Percentiles rank a stretch among this genome's conserved stretches.
Evolutionary conservation across 2,113 vertebrate species (phyloP).

Genomic region (Uropsilus gracilis): DNA sequence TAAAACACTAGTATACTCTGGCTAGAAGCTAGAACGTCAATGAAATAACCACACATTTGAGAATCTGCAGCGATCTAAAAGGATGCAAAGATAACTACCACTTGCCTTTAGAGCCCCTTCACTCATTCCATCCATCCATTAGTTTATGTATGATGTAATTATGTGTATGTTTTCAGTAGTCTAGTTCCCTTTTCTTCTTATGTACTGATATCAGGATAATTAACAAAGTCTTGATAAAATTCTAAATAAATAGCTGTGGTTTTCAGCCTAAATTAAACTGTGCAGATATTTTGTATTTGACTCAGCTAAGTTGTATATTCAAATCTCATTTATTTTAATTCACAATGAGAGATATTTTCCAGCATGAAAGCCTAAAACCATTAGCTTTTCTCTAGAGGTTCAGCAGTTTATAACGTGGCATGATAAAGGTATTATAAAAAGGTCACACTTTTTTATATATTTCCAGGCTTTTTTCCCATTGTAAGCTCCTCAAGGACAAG

Average conservation of each 20-base stretch:
- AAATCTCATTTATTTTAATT: slow-evolving; percentile 32
- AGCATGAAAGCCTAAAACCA: not conserved
- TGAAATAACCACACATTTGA: not conserved
- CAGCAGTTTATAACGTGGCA: not conserved
- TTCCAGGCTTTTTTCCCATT: not conserved
- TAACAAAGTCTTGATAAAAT: slow-evolving; percentile 3
- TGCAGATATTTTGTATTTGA: not conserved
- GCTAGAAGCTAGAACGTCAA: not conserved
- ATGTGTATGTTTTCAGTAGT: not conserved
- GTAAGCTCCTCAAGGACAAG: not conserved
- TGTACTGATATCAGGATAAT: not conserved
- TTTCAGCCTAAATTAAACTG: not conserved
- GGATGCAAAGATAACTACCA: not conserved
- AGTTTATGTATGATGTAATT: not conserved
- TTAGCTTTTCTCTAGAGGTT: not conserved
- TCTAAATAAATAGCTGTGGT: not conserved
- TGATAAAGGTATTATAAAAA: not conserved
- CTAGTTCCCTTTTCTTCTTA: slow-evolving; percentile 30
- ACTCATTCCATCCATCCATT: not conserved
- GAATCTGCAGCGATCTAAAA: not conserved
- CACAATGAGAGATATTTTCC: not conserved
- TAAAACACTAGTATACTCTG: not conserved
- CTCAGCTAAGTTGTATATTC: not conserved
- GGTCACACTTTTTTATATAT: not conserved
- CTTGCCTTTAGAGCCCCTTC: not conserved